These are phyloP conservation scores for Pelecanus crispus DNA, from an alignment of 2,113 vertebrate species.

Conservation along the genomic window DNA sequence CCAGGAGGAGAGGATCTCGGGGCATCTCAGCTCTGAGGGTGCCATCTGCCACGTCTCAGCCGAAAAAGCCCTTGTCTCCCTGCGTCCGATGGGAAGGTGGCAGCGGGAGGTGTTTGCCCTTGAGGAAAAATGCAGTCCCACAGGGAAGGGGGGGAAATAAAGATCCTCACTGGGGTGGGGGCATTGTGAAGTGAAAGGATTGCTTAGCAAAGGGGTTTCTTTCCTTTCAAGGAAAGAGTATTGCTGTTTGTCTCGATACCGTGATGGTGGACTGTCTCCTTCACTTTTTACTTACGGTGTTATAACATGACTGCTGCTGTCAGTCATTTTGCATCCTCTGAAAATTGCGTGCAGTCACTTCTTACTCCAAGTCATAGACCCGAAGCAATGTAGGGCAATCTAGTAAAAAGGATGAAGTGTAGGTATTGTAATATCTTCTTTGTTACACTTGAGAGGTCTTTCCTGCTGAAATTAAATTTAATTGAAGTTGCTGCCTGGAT, in stretches of 20 bases:
- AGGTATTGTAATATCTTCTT: conserved; percentile 7
- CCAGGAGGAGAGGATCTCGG: neutral
- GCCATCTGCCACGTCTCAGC: neutral
- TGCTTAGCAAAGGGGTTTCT: neutral
- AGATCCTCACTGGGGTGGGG: neutral
- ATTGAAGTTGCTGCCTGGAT: conserved; percentile 22
- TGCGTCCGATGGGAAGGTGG: fast-evolving
- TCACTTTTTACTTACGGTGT: neutral
- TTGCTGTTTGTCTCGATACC: neutral
- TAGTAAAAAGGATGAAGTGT: conserved; percentile 14
- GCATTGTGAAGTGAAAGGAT: neutral
- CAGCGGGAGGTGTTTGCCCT: neutral
- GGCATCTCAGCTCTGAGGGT: neutral
- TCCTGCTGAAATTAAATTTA: conserved; percentile 26
- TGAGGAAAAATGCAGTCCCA: neutral
- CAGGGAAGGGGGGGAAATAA: neutral
- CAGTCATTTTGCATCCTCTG: neutral
- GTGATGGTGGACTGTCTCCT: neutral
- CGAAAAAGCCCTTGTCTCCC: neutral
- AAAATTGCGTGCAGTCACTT: neutral
- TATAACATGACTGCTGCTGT: neutral
- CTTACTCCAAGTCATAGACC: neutral
- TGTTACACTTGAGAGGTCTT: conserved; percentile 28
- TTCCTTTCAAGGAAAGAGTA: neutral
- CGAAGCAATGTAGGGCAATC: neutral